Evolutionary conservation across 2,113 vertebrate species (phyloP).

Genomic region (Podarcis cretensis): DNA sequence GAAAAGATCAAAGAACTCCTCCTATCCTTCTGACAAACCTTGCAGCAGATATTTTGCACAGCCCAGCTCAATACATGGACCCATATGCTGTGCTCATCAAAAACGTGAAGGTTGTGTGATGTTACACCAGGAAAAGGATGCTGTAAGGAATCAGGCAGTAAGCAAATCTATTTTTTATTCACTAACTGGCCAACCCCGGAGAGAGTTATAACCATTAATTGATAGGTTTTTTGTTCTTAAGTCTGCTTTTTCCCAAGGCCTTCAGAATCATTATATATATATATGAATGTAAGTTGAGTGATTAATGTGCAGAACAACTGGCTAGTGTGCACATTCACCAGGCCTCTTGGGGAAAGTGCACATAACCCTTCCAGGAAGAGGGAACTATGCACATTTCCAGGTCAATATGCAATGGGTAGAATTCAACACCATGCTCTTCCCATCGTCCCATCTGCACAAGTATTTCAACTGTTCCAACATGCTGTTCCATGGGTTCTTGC

Average conservation of each 20-base stretch:
- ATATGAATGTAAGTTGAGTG: background rate
- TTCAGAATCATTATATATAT: background rate
- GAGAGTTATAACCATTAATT: background rate
- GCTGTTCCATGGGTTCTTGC: too few relatives aligned
- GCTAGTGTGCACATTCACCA: too few relatives aligned
- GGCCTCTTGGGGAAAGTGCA: too few relatives aligned
- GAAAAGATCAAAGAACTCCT: background rate
- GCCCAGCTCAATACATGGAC: background rate
- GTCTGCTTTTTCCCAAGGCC: background rate
- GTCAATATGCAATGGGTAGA: too few relatives aligned
- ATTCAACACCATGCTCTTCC: too few relatives aligned
- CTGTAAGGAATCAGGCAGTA: slow-evolving; percentile 11
- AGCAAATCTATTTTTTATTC: slow-evolving; percentile 6
- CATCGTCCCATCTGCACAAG: too few relatives aligned
- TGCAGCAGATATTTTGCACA: background rate
- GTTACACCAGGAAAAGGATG: background rate
- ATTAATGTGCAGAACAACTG: too few relatives aligned
- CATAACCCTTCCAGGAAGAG: too few relatives aligned
- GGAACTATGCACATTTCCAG: too few relatives aligned
- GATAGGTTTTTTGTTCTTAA: background rate
- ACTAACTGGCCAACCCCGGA: background rate
- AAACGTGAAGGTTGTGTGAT: slow-evolving; percentile 9
- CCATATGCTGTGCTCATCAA: background rate
- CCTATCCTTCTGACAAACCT: background rate
- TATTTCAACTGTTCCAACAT: too few relatives aligned